Conservation (phyloP, 2,113 vertebrate genomes). For the Machaerirhynchus nigripectus region DNA sequence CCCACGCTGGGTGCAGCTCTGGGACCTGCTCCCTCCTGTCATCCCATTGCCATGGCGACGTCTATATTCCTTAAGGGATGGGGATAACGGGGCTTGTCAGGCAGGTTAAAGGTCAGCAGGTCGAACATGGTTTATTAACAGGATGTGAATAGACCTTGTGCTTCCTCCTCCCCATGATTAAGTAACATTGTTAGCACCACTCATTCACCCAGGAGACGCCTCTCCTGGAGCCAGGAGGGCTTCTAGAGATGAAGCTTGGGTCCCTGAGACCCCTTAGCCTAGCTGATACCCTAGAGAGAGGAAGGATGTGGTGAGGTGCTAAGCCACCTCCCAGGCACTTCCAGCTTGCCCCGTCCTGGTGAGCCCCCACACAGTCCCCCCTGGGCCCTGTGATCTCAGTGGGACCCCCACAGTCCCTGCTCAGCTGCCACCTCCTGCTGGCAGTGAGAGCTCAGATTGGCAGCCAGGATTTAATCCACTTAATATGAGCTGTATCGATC, state of each 20-base stretch:
- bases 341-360: accelerated
- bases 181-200: not conserved
- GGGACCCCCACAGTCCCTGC: accelerated
- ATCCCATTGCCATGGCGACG: not conserved
- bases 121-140: slow-evolving; percentile 37
- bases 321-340: not conserved
- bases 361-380: not conserved
- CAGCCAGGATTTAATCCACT: slow-evolving; percentile 34
- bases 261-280: not conserved
- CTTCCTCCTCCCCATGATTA: not conserved
- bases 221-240: not conserved
- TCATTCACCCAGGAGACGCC: not conserved
- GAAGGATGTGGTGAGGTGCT: not conserved
- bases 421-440: not conserved
- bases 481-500: not conserved
- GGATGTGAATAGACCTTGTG: not conserved
- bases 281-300: not conserved
- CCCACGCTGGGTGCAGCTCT: not conserved
- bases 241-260: not conserved
- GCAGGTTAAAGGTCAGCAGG: slow-evolving; percentile 31
- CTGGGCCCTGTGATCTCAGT: not conserved
- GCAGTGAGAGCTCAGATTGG: not conserved
- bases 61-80: slow-evolving; percentile 4
- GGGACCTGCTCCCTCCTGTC: not conserved
- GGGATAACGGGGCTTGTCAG: slow-evolving; percentile 3